Evolutionary conservation across 2,888 invertebrate genomes (phyloP).

Genomic region (Ecliptopera silaceata): DNA sequence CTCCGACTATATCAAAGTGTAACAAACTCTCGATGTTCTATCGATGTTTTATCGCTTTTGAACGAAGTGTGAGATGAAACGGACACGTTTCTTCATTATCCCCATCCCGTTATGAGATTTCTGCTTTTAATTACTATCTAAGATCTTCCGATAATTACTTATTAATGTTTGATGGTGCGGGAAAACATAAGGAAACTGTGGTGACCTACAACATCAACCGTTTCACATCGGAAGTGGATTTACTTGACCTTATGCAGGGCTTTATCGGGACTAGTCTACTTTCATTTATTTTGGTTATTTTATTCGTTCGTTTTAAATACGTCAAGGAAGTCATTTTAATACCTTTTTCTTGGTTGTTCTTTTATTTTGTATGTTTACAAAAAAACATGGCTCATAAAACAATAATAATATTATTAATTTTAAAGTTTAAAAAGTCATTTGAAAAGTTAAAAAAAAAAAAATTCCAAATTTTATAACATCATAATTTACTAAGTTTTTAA

Average conservation of each 20-base stretch:
- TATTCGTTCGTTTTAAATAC: no score
- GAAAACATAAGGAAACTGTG: conserved; percentile 11
- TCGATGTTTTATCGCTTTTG: conserved; percentile 58
- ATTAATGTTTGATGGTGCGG: conserved; percentile 20
- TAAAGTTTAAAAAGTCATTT: no score
- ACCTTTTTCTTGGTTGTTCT: no score
- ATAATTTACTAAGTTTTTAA: no score
- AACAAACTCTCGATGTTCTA: conserved; percentile 15
- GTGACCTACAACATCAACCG: background rate
- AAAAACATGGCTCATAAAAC: no score
- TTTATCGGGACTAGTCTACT: background rate
- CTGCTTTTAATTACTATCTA: conserved; percentile 20
- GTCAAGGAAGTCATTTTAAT: no score
- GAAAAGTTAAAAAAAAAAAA: no score
- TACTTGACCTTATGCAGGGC: background rate
- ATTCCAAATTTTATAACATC: no score
- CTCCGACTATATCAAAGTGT: conserved; percentile 15
- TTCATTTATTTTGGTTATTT: no score
- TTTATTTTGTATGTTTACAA: no score
- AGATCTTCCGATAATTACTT: conserved; percentile 14
- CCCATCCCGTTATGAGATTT: conserved; percentile 40
- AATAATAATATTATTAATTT: no score
- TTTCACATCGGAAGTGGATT: background rate
- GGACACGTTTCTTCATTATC: conserved; percentile 59
- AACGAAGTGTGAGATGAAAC: conserved; percentile 63